Conservation (phyloP, 2,888 invertebrate genomes). For the Podotricha telesiphe region DNA sequence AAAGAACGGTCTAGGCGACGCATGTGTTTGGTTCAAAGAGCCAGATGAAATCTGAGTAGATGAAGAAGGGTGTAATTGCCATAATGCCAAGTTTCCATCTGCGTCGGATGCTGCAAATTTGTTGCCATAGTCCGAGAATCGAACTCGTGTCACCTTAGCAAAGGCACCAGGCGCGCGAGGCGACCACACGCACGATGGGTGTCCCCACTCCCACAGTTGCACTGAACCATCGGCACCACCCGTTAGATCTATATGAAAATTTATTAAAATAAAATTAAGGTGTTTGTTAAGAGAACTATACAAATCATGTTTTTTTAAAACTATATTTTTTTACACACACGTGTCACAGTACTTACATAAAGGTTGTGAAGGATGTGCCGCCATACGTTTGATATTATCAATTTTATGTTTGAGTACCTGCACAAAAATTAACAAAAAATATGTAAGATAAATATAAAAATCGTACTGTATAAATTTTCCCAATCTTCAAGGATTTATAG, state of each 20-base stretch:
- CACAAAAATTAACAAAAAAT: conserved; percentile 53
- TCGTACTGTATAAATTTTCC: not conserved
- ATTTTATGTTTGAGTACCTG: conserved; percentile 97
- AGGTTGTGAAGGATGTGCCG: conserved; percentile 97
- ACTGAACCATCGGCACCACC: conserved; percentile 98
- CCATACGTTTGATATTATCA: conserved; percentile 97
- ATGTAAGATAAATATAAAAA: conserved; percentile 28
- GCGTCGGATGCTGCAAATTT: conserved; percentile 99
- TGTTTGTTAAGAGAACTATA: too few species aligned
- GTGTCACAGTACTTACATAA: conserved; percentile 89
- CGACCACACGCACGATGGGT: conserved; percentile 93
- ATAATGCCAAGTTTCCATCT: conserved; percentile 97
- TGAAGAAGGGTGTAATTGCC: conserved; percentile 93
- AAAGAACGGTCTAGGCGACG: conserved; percentile 89
- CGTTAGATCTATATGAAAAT: conserved; percentile 88
- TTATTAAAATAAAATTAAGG: not conserved
- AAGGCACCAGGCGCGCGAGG: conserved; percentile 97
- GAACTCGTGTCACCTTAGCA: conserved; percentile 97
- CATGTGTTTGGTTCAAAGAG: conserved; percentile 82
- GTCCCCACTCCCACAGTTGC: conserved; percentile 99
- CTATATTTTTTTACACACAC: too few species aligned
- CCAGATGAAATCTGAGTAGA: conserved; percentile 57
- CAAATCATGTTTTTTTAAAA: too few species aligned
- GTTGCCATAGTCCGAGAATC: conserved; percentile 98
- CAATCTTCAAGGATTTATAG: not conserved